A percentile compares a stretch with the other conserved stretches of the same genome.
Evolutionary conservation across 2,113 vertebrate genomes (phyloP).

Genomic region (Junco hyemalis): DNA sequence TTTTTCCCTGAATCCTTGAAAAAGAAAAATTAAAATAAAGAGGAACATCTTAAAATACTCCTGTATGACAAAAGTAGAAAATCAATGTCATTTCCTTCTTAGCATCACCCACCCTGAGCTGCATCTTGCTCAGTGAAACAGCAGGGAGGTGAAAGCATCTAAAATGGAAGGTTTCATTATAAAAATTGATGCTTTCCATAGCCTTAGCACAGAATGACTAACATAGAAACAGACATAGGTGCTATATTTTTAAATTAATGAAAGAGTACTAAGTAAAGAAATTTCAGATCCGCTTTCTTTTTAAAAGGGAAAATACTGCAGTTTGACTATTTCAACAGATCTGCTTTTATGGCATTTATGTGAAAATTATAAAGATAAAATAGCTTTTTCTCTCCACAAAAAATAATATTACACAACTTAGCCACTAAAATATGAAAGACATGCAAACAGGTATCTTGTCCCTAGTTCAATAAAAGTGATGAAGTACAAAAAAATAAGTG

Average conservation of each 20-base stretch:
- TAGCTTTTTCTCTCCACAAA: not conserved
- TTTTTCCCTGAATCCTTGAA: not conserved
- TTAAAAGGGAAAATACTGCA: not conserved
- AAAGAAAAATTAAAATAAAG: not conserved
- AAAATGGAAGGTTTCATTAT: not conserved
- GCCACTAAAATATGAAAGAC: not conserved
- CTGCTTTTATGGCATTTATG: not conserved
- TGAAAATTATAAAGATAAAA: not conserved
- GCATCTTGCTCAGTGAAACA: constrained; percentile 1
- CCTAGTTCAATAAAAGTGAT: not conserved
- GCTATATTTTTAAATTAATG: not conserved
- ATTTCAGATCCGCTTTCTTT: not conserved
- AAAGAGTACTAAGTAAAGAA: not conserved
- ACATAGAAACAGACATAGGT: not conserved
- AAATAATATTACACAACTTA: not conserved
- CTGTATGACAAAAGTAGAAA: not conserved
- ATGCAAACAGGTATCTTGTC: not conserved
- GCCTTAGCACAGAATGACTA: not conserved
- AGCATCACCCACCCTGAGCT: not conserved
- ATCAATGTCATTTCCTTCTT: not conserved
- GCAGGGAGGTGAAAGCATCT: not conserved
- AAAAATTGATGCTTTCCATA: constrained; percentile 12
- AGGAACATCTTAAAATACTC: not conserved
- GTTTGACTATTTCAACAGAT: not conserved
- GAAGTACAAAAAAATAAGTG: not conserved